Conservation (phyloP, 2,888 invertebrate species). For the Eupithecia subfuscata region DNA sequence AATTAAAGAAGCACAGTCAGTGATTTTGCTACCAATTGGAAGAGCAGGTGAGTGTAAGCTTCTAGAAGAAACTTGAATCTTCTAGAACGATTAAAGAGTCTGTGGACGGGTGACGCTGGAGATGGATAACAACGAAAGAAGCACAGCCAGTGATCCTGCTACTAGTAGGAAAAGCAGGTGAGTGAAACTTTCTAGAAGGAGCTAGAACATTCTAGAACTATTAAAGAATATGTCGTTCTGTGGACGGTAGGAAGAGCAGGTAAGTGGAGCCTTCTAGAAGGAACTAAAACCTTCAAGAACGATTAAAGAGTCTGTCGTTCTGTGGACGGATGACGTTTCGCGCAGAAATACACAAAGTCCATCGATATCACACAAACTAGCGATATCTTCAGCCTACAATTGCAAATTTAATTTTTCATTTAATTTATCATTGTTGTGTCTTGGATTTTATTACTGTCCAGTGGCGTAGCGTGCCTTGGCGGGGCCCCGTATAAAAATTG, state of each 20-base stretch:
- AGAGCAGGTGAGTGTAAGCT: constrained; percentile 54
- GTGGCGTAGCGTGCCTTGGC: too few relatives aligned
- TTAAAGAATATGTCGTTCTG: constrained; percentile 87
- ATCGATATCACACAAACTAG: too few relatives aligned
- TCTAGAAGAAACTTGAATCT: constrained; percentile 63
- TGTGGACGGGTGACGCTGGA: constrained; percentile 85
- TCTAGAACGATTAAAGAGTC: constrained; percentile 88
- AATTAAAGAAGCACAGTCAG: constrained; percentile 65
- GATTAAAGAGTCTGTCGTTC: constrained; percentile 88
- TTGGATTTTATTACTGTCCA: too few relatives aligned
- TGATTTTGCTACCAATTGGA: constrained; percentile 82
- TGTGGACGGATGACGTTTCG: constrained; percentile 86
- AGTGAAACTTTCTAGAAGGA: constrained; percentile 33
- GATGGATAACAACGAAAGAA: constrained; percentile 83
- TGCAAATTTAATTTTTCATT: too few relatives aligned
- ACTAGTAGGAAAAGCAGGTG: constrained; percentile 83
- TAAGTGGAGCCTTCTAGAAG: constrained; percentile 46
- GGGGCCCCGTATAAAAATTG: too few relatives aligned
- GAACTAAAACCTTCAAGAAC: constrained; percentile 33
- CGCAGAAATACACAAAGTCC: too few relatives aligned
- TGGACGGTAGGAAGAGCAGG: constrained; percentile 84
- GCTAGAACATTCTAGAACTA: constrained; percentile 56
- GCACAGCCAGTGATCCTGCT: constrained; percentile 86
- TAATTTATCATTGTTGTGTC: too few relatives aligned
- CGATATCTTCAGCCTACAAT: too few relatives aligned